Conservation (phyloP, 2,888 invertebrate genomes). For the Zootermopsis nevadensis region DNA sequence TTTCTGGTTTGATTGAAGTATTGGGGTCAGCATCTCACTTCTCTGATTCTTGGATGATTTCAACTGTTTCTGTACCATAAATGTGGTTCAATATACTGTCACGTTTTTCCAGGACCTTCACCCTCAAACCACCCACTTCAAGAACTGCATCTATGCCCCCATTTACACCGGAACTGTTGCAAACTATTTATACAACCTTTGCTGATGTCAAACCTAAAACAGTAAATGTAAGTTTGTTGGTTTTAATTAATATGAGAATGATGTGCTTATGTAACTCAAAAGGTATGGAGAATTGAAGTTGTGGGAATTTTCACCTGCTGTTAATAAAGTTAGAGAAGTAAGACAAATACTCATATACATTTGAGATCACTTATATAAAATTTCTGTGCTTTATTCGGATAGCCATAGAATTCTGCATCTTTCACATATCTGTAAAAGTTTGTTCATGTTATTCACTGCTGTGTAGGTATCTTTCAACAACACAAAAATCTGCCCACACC, state of each 20-base stretch:
- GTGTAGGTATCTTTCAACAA: too few relatives aligned
- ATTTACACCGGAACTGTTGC: slow-evolving; percentile 66
- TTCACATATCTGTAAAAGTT: too few relatives aligned
- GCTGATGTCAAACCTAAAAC: slow-evolving; percentile 70
- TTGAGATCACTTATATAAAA: too few relatives aligned
- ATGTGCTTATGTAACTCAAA: too few relatives aligned
- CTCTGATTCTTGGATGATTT: background rate
- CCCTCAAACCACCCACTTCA: slow-evolving; percentile 71
- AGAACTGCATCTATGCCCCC: slow-evolving; percentile 72
- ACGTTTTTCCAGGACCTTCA: slow-evolving; percentile 68
- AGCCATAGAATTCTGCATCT: too few relatives aligned
- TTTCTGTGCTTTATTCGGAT: too few relatives aligned
- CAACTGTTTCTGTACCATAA: background rate
- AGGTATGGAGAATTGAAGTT: too few relatives aligned
- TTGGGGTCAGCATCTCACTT: background rate
- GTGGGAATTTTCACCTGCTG: too few relatives aligned
- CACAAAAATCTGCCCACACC: too few relatives aligned
- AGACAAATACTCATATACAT: too few relatives aligned
- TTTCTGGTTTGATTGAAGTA: background rate
- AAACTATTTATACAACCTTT: slow-evolving; percentile 69
- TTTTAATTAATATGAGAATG: background rate
- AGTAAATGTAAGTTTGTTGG: slow-evolving; percentile 1
- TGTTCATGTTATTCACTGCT: too few relatives aligned
- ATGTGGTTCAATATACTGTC: slow-evolving; percentile 64
- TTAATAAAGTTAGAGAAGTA: too few relatives aligned